Percentiles rank a stretch among this genome's conserved stretches.
Conservation (phyloP, 1,140 invertebrate genomes). For the Drosophila sturtevanti region DNA sequence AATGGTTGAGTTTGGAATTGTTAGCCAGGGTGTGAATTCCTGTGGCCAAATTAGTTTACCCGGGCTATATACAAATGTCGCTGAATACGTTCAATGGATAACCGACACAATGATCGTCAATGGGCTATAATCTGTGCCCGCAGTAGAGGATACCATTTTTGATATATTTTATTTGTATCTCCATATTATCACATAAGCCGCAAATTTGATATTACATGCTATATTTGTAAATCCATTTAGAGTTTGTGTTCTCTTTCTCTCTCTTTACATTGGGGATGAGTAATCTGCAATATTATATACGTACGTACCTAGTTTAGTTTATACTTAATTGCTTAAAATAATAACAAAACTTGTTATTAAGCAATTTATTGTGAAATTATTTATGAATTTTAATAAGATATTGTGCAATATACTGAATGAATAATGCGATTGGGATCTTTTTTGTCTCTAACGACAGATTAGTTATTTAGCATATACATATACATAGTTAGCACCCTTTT, state of each 20-base stretch:
- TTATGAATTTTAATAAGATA: not conserved
- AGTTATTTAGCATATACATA: too few relatives aligned
- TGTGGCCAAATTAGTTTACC: constrained; percentile 82
- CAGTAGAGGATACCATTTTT: not conserved
- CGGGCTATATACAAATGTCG: constrained; percentile 82
- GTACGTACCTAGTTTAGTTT: not conserved
- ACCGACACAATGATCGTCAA: constrained; percentile 78
- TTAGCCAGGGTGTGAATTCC: constrained; percentile 83
- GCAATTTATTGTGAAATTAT: not conserved
- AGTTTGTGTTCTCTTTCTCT: not conserved
- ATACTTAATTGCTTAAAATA: not conserved
- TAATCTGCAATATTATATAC: not conserved
- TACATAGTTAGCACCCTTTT: too few relatives aligned
- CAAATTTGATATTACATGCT: not conserved
- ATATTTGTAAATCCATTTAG: constrained; percentile 1
- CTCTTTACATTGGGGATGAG: not conserved
- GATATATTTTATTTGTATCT: constrained; percentile 19
- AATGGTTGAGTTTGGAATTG: constrained; percentile 83
- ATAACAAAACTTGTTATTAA: not conserved
- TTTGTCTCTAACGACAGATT: not conserved
- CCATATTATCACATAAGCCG: not conserved
- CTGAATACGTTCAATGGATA: constrained; percentile 82
- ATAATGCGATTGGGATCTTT: not conserved
- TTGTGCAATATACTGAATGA: not conserved
- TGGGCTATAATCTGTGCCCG: constrained; percentile 40